Percentiles rank a stretch among this genome's conserved stretches.
phyloP scores from a whole-genome alignment of 2,888 invertebrate species.

The Tryphoninae sp. region DNA sequence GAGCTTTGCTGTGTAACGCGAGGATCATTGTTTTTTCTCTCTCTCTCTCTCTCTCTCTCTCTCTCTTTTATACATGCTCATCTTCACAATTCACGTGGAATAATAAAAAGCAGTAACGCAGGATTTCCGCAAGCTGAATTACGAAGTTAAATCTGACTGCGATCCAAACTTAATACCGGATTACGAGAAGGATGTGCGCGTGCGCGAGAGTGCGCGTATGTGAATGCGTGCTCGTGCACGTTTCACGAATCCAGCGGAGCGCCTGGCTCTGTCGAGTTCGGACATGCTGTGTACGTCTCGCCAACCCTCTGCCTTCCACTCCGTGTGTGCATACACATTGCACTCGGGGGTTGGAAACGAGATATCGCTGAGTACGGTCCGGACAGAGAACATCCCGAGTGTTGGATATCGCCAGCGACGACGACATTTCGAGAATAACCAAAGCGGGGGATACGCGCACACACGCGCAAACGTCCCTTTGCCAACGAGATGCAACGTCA shows the following conservation, averaged over 20 bases:
- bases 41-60: no score
- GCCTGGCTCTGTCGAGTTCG: constrained; percentile 20
- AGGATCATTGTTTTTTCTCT: no score
- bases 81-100: constrained; percentile 28
- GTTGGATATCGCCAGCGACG: constrained; percentile 67
- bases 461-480: constrained; percentile 3
- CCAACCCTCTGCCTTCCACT: neutral
- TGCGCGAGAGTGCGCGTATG: neutral
- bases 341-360: constrained; percentile 67
- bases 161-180: constrained; percentile 66
- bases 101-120: constrained; percentile 58
- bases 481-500: constrained; percentile 16
- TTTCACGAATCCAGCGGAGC: constrained; percentile 23
- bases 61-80: constrained; percentile 14
- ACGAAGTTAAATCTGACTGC: constrained; percentile 64
- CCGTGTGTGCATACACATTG: constrained; percentile 33
- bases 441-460: constrained; percentile 2
- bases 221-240: neutral
- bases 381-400: constrained; percentile 52
- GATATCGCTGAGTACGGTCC: constrained; percentile 71
- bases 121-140: constrained; percentile 59
- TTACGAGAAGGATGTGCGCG: constrained; percentile 46
- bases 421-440: constrained; percentile 35
- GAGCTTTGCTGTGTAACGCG: no score
- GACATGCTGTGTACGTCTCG: constrained; percentile 21